Conservation (phyloP, 2,113 vertebrate genomes). For the Telmatochromis sp. region DNA sequence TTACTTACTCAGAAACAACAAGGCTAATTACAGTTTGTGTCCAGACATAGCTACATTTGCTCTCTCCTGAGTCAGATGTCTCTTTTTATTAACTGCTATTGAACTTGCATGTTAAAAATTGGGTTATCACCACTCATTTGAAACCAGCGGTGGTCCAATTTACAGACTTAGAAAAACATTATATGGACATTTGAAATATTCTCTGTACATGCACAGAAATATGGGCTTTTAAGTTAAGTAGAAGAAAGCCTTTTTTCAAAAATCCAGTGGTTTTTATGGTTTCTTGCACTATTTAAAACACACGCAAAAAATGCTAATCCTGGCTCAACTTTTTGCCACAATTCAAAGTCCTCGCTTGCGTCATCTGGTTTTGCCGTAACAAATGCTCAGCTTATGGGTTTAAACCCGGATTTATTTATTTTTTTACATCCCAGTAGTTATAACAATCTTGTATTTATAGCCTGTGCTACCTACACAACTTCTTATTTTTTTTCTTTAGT, state of each 20-base stretch:
- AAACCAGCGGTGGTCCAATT: neutral
- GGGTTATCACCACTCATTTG: neutral
- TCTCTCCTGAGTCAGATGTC: neutral
- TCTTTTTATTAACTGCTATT: neutral
- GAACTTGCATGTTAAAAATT: neutral
- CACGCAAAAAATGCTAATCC: neutral
- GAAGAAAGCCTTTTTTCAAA: neutral
- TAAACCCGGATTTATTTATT: neutral
- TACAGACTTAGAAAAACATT: neutral
- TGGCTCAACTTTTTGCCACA: neutral
- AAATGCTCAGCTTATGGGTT: neutral
- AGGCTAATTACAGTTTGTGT: neutral
- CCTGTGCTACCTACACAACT: neutral
- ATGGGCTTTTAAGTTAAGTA: neutral
- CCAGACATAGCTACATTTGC: neutral
- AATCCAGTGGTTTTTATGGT: neutral
- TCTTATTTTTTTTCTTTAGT: neutral
- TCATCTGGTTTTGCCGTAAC: neutral
- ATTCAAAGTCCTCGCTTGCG: neutral
- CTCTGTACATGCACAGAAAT: neutral
- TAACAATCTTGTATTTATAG: neutral
- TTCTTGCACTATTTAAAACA: neutral
- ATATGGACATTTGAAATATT: neutral
- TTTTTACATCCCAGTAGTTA: neutral
- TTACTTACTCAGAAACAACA: neutral